A percentile compares a stretch with the other conserved stretches of the same genome.
phyloP scores from a whole-genome alignment of 1,140 invertebrate species.

The Trichonephila clavata region DNA sequence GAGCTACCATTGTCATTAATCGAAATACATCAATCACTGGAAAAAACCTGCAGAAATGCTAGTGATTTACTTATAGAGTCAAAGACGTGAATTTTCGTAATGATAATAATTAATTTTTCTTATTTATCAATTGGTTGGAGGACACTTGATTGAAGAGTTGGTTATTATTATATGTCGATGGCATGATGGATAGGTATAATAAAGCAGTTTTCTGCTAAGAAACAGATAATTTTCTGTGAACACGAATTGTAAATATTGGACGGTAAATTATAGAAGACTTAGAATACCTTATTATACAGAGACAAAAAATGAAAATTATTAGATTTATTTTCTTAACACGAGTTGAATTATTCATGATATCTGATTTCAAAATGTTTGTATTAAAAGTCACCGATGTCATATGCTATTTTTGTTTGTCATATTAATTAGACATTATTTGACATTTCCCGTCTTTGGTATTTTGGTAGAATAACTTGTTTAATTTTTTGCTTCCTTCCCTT shows the following conservation, averaged over 20 bases:
- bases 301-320: neutral
- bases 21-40: slow-evolving; percentile 40
- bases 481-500: no score
- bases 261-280: neutral
- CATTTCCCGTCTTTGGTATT: neutral
- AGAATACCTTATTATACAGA: neutral
- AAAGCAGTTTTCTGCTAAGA: neutral
- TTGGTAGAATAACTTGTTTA: neutral
- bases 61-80: slow-evolving; percentile 46
- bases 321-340: neutral
- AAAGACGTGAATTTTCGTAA: neutral
- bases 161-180: slow-evolving; percentile 28
- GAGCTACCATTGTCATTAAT: neutral
- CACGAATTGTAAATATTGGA: slow-evolving; percentile 38
- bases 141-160: slow-evolving; percentile 1
- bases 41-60: neutral
- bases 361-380: neutral
- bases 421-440: neutral
- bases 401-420: neutral
- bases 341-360: slow-evolving; percentile 5
- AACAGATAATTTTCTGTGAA: slow-evolving; percentile 1
- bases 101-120: slow-evolving; percentile 55
- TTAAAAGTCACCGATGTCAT: neutral
- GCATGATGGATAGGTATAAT: slow-evolving; percentile 30
- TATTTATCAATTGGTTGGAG: slow-evolving; percentile 33